phyloP scores from a whole-genome alignment of 2,113 vertebrate genomes.

The Hucho hucho region DNA sequence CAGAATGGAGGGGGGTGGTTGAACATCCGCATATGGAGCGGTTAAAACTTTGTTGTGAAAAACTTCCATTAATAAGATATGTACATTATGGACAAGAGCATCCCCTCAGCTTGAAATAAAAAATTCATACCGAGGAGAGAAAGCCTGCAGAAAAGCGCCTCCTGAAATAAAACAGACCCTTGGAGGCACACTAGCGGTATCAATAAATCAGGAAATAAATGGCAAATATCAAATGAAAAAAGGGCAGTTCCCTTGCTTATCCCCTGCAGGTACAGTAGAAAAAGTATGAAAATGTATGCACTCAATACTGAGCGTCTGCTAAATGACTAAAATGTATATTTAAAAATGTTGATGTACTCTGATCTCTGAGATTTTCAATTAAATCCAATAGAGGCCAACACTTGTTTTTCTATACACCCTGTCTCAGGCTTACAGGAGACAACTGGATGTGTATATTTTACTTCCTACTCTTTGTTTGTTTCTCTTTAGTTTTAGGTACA shows the following conservation, averaged over 20 bases:
- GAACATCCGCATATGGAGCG: slow-evolving; percentile 25
- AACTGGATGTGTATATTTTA: not conserved
- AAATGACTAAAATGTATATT: too few species aligned
- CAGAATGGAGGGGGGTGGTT: not conserved
- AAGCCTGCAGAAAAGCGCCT: slow-evolving; percentile 24
- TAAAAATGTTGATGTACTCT: not conserved
- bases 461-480: too few species aligned
- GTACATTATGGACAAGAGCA: slow-evolving; percentile 48
- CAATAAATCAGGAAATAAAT: slow-evolving; percentile 50
- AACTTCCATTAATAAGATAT: slow-evolving; percentile 59
- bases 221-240: slow-evolving; percentile 27
- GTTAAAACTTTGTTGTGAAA: slow-evolving; percentile 55
- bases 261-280: slow-evolving; percentile 1
- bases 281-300: too few species aligned
- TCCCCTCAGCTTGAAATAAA: slow-evolving; percentile 47
- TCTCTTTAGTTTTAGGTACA: too few species aligned
- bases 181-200: slow-evolving; percentile 44
- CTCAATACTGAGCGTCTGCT: too few species aligned
- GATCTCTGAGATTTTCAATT: not conserved
- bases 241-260: not conserved
- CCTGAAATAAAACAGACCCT: slow-evolving; percentile 43
- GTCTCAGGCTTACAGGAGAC: not conserved
- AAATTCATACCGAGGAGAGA: slow-evolving; percentile 42
- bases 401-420: not conserved
- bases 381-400: not conserved